Evolutionary conservation across 2,888 invertebrate genomes (phyloP), one percentile per base, ranked within the genome.

Genomic region (Frankliniella intonsa): DNA sequence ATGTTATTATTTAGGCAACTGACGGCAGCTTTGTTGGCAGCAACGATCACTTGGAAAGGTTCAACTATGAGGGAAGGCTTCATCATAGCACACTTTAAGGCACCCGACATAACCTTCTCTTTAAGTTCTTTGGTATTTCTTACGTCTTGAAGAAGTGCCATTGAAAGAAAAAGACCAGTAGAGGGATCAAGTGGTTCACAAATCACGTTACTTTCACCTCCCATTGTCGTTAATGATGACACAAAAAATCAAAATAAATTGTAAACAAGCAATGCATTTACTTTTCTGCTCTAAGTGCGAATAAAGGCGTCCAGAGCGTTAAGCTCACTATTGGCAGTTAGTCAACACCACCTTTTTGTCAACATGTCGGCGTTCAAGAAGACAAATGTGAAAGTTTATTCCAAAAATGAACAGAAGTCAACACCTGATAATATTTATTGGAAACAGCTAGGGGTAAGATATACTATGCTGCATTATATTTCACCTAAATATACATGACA

Each of bases 361-460:
- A 86, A 85, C 85, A 91, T 91, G 90, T 87, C 89, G 84, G 87
- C 90, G 83, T 93, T 93, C 87, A 95, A 94, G 88, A 93, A 92
- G 88, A 92, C 93, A 82, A 93, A 93, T 86, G 90, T 91, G 81
- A 92, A 93, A 86, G 89, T 92, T 50, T 94, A 91, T 86, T 90
- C 92, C 84, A 93, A 93, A 87, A 90, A 91, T 81, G 90, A 91
- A 0, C 90, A 92, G 81, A 91, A 92, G 84, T 88, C 92, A 82
- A 95, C 95, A 1, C 92, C 93, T 50, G 97, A 97, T 89, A 91
- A 91, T 84, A 87, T 93, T 84, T 97, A 97, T 87, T 98, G 97
- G 97, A 95, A 95, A 86, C 93, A 94, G 87, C 90, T 97, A 86
- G 93, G 94, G 86, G 97, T 97, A 90, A 90, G 90, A 89, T 65